Percentiles rank a stretch among this genome's conserved stretches.
phyloP scores from a whole-genome alignment of 2,113 vertebrate genomes.

The Tetrao urogallus region DNA sequence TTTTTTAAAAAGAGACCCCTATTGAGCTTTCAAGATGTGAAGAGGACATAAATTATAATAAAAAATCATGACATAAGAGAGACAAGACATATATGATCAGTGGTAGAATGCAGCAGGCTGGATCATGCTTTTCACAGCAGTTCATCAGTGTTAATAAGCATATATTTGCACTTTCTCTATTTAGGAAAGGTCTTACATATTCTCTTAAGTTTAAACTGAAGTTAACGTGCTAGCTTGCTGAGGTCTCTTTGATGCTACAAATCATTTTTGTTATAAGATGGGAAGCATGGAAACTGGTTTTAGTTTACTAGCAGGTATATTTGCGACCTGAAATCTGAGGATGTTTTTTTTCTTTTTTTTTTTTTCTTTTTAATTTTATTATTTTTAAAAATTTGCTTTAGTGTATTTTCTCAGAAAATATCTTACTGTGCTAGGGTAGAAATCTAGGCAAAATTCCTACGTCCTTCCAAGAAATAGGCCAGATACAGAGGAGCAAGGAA shows the following conservation, averaged over 20 bases:
- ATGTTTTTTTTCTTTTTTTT: background rate
- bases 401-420: background rate
- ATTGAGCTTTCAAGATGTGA: background rate
- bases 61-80: background rate
- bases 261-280: background rate
- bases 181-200: background rate
- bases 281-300: background rate
- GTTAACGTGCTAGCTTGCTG: background rate
- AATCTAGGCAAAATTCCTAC: background rate
- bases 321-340: background rate
- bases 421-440: background rate
- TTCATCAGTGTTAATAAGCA: background rate
- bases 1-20: background rate
- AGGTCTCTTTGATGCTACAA: background rate
- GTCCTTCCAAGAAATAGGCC: background rate
- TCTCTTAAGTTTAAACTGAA: background rate
- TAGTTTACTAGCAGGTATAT: background rate
- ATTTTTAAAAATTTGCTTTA: background rate
- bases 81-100: background rate
- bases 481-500: background rate
- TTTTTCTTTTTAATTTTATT: background rate
- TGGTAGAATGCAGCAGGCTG: background rate
- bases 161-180: background rate
- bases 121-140: background rate
- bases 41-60: slow-evolving; percentile 11